Evolutionary conservation across 1,140 invertebrate species (phyloP).

Genomic region (Zaprionus ornatus): DNA sequence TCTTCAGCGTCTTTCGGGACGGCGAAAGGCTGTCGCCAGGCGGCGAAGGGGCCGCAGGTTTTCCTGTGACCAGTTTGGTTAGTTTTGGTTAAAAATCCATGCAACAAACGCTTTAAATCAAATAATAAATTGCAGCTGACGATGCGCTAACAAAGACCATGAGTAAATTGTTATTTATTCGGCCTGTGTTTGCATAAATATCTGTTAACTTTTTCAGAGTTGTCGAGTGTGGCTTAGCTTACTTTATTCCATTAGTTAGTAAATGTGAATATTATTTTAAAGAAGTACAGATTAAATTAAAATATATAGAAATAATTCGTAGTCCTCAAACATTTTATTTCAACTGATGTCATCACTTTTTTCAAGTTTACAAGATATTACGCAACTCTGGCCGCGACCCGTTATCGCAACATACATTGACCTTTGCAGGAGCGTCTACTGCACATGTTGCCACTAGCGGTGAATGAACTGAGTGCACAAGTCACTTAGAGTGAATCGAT

Average conservation of each 20-base stretch:
- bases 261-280: background rate
- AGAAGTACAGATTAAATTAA: background rate
- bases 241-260: background rate
- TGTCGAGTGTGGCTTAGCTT: background rate
- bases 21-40: conserved; percentile 6
- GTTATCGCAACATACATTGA: conserved; percentile 34
- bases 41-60: conserved; percentile 9
- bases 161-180: conserved; percentile 31
- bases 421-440: conserved; percentile 33
- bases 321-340: background rate
- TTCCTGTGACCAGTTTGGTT: conserved; percentile 47
- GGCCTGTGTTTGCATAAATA: conserved; percentile 22
- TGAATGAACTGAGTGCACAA: conserved; percentile 20
- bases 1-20: conserved; percentile 40
- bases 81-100: conserved; percentile 34
- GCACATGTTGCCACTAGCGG: background rate
- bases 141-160: conserved; percentile 32
- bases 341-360: no score
- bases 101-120: conserved; percentile 36
- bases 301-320: background rate
- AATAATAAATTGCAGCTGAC: conserved; percentile 35
- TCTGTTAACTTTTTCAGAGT: conserved; percentile 11
- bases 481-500: no score
- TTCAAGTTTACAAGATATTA: conserved; percentile 3
- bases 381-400: conserved; percentile 19